Percentiles rank a stretch among this genome's conserved stretches.
Conservation (phyloP, 2,888 invertebrate species). For the Ochropleura leucogaster region DNA sequence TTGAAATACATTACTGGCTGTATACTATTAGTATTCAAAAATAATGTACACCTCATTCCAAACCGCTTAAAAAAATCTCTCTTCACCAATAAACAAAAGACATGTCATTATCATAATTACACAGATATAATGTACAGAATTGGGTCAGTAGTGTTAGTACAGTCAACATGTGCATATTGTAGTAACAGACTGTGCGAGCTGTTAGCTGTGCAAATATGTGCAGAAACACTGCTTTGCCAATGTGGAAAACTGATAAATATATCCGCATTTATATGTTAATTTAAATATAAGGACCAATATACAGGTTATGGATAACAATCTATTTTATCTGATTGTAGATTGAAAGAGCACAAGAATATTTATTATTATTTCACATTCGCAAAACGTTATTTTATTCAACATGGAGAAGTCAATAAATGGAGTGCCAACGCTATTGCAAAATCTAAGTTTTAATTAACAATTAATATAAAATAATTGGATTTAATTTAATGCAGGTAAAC, state of each 20-base stretch:
- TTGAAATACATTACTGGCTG: too few relatives aligned
- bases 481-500: not conserved
- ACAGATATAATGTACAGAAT: slow-evolving; percentile 42
- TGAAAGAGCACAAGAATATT: not conserved
- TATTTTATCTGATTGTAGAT: not conserved
- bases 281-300: not conserved
- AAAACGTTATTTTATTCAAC: slow-evolving; percentile 27
- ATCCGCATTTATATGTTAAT: not conserved
- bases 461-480: not conserved
- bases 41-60: not conserved
- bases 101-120: slow-evolving; percentile 43
- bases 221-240: slow-evolving; percentile 27
- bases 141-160: slow-evolving; percentile 61
- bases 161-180: slow-evolving; percentile 32
- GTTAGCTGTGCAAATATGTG: slow-evolving; percentile 53
- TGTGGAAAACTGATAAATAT: slow-evolving; percentile 33
- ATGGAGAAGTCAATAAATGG: slow-evolving; percentile 40
- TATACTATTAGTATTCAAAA: too few relatives aligned
- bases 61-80: slow-evolving; percentile 13
- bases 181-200: slow-evolving; percentile 28
- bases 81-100: slow-evolving; percentile 29
- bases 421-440: slow-evolving; percentile 4
- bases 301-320: not conserved
- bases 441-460: not conserved
- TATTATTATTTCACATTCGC: slow-evolving; percentile 22